These are phyloP conservation scores for Microtus ochrogaster DNA, from an alignment of 2,113 vertebrate genomes.

Conservation along the genomic window DNA sequence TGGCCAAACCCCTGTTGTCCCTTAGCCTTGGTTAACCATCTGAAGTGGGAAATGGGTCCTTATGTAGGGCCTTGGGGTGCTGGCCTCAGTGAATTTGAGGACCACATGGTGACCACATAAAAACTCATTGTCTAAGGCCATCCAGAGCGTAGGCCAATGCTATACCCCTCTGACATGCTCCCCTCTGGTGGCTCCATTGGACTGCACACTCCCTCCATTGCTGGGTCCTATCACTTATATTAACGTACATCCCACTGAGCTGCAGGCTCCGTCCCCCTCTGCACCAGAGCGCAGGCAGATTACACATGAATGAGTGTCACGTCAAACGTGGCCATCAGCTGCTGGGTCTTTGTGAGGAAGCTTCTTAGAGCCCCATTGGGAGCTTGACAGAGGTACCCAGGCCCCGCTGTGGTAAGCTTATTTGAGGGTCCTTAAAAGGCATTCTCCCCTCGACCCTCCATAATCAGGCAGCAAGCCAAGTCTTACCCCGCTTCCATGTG, in stretches of 20 bases:
- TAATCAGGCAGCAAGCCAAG: accelerated
- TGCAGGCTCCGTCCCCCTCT: accelerated
- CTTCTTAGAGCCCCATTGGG: neutral
- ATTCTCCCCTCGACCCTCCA: neutral
- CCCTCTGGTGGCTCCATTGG: neutral
- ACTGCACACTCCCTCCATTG: accelerated
- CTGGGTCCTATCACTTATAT: neutral
- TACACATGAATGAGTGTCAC: accelerated
- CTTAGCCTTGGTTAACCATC: neutral
- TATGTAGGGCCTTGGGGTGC: neutral
- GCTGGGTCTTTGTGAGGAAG: neutral
- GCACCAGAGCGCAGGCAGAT: accelerated
- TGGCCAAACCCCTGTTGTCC: neutral
- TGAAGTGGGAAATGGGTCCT: neutral
- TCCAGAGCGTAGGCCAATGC: neutral
- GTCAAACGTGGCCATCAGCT: neutral
- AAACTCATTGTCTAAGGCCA: neutral
- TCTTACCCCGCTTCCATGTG: accelerated
- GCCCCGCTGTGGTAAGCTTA: accelerated
- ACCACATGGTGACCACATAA: accelerated
- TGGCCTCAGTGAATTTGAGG: neutral
- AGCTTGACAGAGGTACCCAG: accelerated
- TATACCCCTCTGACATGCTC: accelerated
- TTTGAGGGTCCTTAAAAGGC: neutral
- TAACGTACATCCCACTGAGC: neutral